These are phyloP conservation scores for Ptychobarbus kaznakovi DNA, from an alignment of 2,797 vertebrate genomes.

Conservation along the genomic window DNA sequence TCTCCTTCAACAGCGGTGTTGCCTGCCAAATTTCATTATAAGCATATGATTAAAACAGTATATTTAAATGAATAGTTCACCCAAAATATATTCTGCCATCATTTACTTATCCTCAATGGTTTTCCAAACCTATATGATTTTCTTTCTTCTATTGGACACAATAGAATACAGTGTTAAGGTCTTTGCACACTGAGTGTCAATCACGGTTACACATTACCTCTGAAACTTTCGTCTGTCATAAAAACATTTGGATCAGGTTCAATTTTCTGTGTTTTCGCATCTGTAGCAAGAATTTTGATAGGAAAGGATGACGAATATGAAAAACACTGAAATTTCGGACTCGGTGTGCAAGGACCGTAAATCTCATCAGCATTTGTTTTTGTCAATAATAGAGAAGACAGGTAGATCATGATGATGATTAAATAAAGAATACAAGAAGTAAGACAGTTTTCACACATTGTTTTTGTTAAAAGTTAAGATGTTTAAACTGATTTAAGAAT, in stretches of 20 bases:
- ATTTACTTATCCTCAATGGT: not conserved
- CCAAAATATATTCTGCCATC: not conserved
- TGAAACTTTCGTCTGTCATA: no score
- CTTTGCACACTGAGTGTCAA: no score
- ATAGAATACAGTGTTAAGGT: not conserved
- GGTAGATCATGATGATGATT: not conserved
- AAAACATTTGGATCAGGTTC: no score
- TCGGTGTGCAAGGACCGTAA: no score
- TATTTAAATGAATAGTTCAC: no score
- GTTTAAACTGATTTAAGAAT: not conserved
- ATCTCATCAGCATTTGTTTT: no score
- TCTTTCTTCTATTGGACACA: not conserved
- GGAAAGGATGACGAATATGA: no score
- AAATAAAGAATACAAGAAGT: not conserved
- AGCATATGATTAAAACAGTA: not conserved
- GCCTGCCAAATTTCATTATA: conserved; percentile 62
- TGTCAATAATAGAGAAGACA: not conserved
- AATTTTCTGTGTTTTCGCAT: no score
- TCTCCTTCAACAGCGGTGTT: conserved; percentile 79
- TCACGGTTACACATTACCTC: no score
- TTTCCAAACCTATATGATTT: not conserved
- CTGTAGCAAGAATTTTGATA: no score
- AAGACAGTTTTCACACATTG: not conserved
- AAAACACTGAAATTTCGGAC: no score
- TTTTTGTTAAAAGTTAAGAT: not conserved